These are phyloP conservation scores for Herminia tarsipennalis DNA, from an alignment of 2,888 invertebrate species.

Conservation along the genomic window DNA sequence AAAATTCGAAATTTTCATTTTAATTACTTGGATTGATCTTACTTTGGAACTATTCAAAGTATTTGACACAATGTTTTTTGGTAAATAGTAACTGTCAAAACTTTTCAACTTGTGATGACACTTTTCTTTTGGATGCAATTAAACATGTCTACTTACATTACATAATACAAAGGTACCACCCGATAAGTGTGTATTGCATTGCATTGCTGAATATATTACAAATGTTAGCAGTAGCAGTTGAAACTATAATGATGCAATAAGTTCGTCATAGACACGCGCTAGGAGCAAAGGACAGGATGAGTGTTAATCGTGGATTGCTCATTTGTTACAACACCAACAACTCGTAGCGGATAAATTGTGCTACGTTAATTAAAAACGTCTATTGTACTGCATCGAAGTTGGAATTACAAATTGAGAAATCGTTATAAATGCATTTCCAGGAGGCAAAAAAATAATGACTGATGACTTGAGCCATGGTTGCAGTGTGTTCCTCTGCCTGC, in stretches of 20 bases:
- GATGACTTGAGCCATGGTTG: no score
- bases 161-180: slow-evolving; percentile 26
- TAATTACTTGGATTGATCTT: no score
- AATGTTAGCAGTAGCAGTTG: slow-evolving; percentile 27
- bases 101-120: no score
- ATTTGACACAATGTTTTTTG: no score
- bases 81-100: no score
- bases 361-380: background rate
- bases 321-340: slow-evolving; percentile 16
- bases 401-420: no score
- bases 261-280: slow-evolving; percentile 21
- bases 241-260: slow-evolving; percentile 30
- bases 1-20: no score
- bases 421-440: no score
- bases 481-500: no score
- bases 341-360: background rate
- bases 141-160: slow-evolving; percentile 10
- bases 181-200: slow-evolving; percentile 33
- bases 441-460: no score
- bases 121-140: slow-evolving; percentile 17
- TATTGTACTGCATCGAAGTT: no score
- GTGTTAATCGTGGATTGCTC: slow-evolving; percentile 17
- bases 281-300: slow-evolving; percentile 13
- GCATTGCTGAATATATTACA: slow-evolving; percentile 39
- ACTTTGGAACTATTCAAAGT: no score